Conservation (phyloP, 2,888 invertebrate species). For the Cheilosia impressa region DNA sequence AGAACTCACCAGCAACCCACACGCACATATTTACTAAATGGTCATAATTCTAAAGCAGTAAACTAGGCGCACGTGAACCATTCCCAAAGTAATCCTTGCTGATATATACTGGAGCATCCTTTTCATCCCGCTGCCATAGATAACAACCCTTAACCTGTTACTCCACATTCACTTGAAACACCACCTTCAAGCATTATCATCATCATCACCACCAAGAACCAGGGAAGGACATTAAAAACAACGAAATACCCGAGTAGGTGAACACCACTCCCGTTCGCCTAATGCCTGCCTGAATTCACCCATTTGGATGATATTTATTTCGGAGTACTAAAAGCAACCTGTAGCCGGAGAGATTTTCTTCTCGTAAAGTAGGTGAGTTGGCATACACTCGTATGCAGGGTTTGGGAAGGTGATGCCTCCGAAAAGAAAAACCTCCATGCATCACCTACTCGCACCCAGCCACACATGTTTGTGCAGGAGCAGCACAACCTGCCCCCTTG, state of each 20-base stretch:
- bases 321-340: slow-evolving; percentile 26
- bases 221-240: slow-evolving; percentile 22
- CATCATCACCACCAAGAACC: slow-evolving; percentile 24
- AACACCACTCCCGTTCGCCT: background rate
- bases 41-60: slow-evolving; percentile 10
- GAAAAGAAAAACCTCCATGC: background rate
- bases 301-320: slow-evolving; percentile 39
- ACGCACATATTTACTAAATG: slow-evolving; percentile 14
- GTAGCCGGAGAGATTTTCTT: slow-evolving; percentile 23
- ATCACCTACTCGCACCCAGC: background rate
- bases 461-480: background rate
- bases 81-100: slow-evolving; percentile 9
- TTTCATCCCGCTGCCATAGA: slow-evolving; percentile 11
- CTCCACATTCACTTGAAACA: slow-evolving; percentile 53
- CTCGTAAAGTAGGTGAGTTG: slow-evolving; percentile 14
- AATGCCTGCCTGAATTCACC: slow-evolving; percentile 8
- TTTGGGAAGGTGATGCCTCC: background rate
- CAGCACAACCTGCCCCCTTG: background rate
- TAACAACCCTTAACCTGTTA: slow-evolving; percentile 54
- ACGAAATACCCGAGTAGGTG: slow-evolving; percentile 9
- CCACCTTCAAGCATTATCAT: slow-evolving; percentile 46
- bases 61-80: slow-evolving; percentile 14
- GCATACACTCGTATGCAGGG: background rate
- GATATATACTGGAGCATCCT: background rate
- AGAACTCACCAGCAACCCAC: background rate